Evolutionary conservation across 37 sponge, comb jelly and placozoan genomes (phyloP).

Genomic region (Ephydatia muelleri): DNA sequence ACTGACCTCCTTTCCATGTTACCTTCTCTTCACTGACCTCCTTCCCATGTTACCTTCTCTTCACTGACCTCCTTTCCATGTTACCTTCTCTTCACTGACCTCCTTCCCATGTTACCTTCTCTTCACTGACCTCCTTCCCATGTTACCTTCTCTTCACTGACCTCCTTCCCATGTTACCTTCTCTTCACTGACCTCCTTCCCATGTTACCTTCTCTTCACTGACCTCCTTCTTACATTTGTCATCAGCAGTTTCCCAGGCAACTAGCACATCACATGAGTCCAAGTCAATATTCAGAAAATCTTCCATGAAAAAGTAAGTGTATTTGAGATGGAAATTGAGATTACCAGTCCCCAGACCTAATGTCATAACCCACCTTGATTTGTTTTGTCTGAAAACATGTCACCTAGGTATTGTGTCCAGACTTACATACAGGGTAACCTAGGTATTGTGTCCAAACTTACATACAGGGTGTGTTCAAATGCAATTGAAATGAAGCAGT

Average conservation of each 20-base stretch:
- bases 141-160: no score
- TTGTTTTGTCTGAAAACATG: neutral
- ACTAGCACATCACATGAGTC: neutral
- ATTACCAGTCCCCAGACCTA: neutral
- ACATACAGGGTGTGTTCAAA: no score
- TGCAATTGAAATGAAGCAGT: no score
- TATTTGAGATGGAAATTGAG: neutral
- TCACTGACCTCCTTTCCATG: neutral
- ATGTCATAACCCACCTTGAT: neutral
- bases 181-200: no score
- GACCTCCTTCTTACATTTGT: neutral
- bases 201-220: no score
- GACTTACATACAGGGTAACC: no score
- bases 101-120: no score
- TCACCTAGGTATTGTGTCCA: no score
- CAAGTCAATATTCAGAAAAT: constrained; percentile 28
- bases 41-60: neutral
- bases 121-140: no score
- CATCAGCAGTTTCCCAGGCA: neutral
- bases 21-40: neutral
- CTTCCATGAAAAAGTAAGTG: constrained; percentile 55
- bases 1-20: neutral
- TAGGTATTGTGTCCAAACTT: no score
- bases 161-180: no score
- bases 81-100: no score